Evolutionary conservation across 2,888 invertebrate genomes (phyloP).

Genomic region (Thecophora atra): DNA sequence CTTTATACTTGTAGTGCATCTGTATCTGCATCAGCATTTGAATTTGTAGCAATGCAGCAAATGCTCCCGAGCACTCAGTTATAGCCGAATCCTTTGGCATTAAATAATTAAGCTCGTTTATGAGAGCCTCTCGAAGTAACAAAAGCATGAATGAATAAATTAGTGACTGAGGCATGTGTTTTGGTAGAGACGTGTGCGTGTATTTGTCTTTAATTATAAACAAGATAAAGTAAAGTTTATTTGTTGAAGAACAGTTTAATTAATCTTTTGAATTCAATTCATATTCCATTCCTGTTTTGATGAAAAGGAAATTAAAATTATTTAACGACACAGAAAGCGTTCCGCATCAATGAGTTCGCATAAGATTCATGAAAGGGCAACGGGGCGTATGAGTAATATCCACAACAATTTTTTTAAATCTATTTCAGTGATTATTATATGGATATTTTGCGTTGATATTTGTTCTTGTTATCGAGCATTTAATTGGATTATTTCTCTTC

Average conservation of each 20-base stretch:
- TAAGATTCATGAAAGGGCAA: too few species aligned
- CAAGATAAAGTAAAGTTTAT: neutral
- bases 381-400: too few species aligned
- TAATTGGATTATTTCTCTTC: neutral
- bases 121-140: too few species aligned
- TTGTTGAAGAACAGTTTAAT: neutral
- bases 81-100: too few species aligned
- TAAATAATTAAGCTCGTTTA: too few species aligned
- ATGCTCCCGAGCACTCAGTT: too few species aligned
- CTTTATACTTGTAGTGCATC: too few species aligned
- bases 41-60: too few species aligned
- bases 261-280: neutral
- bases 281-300: too few species aligned
- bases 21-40: too few species aligned
- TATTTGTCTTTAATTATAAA: slow-evolving; percentile 48
- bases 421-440: neutral
- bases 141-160: too few species aligned
- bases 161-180: neutral
- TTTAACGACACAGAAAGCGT: neutral
- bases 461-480: neutral
- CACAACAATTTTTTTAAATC: neutral
- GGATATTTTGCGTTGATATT: neutral
- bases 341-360: neutral
- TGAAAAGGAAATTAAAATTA: neutral
- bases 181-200: slow-evolving; percentile 46